Conservation (phyloP, 2,113 vertebrate genomes). For the Eupsittula cactorum region DNA sequence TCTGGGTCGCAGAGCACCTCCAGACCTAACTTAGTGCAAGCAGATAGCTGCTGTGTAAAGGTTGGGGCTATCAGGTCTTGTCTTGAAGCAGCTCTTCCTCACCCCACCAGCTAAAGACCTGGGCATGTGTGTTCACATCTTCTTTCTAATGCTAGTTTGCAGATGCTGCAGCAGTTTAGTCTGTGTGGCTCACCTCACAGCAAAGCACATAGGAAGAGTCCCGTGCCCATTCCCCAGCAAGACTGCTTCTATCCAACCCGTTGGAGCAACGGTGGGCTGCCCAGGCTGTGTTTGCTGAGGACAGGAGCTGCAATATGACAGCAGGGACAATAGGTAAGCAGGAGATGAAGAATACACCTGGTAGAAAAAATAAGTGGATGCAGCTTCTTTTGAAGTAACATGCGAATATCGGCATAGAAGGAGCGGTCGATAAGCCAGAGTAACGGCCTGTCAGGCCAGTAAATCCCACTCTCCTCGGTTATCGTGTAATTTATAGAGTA, state of each 20-base stretch:
- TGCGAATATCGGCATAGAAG: fast-evolving
- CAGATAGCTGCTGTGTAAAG: not conserved
- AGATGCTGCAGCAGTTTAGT: not conserved
- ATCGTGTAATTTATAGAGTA: not conserved
- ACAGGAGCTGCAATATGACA: not conserved
- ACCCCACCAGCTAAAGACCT: not conserved
- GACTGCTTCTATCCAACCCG: not conserved
- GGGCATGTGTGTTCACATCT: fast-evolving
- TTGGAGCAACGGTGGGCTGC: fast-evolving
- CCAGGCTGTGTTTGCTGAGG: not conserved
- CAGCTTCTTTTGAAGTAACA: not conserved
- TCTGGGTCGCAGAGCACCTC: not conserved
- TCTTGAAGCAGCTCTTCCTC: not conserved
- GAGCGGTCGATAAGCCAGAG: not conserved
- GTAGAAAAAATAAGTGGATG: not conserved
- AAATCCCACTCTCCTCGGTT: not conserved
- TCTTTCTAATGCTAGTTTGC: not conserved
- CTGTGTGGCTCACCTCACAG: not conserved
- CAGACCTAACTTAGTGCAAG: not conserved
- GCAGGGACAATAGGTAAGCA: not conserved
- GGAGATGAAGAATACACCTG: constrained; percentile 3
- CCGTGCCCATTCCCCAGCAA: fast-evolving
- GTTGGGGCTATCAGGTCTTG: fast-evolving
- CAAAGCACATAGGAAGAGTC: not conserved
- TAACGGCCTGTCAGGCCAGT: not conserved